Conservation (phyloP, 2,113 vertebrate species). For the Lipophrys pholis region DNA sequence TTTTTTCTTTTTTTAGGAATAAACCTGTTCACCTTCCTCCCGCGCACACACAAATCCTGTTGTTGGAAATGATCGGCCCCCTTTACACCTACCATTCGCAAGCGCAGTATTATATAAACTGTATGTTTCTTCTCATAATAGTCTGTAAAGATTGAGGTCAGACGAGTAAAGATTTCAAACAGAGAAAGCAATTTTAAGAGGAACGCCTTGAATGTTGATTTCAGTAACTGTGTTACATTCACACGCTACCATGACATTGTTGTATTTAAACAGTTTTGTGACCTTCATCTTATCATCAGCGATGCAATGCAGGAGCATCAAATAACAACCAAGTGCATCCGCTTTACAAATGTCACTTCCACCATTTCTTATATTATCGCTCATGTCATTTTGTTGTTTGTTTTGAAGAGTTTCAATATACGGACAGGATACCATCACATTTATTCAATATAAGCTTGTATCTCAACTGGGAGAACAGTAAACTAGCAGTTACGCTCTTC, state of each 20-base stretch:
- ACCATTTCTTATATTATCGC: neutral
- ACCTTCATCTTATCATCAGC: neutral
- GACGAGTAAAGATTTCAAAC: neutral
- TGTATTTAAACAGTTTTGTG: neutral
- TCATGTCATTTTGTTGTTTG: neutral
- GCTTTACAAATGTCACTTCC: neutral
- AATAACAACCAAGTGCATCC: neutral
- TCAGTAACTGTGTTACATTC: neutral
- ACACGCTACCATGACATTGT: neutral
- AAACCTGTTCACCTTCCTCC: slow-evolving; percentile 51
- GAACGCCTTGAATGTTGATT: neutral
- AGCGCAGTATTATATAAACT: too few relatives aligned
- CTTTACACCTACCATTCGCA: slow-evolving; percentile 44
- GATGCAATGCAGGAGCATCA: neutral
- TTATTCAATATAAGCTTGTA: neutral
- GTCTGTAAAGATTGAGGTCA: too few relatives aligned
- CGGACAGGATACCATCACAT: neutral
- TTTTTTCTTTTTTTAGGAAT: neutral
- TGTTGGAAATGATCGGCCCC: slow-evolving; percentile 37
- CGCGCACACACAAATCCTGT: slow-evolving; percentile 47
- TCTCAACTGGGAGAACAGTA: neutral
- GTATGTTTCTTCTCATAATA: too few relatives aligned
- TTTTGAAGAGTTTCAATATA: neutral
- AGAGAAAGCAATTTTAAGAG: too few relatives aligned
- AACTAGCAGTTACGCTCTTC: too few relatives aligned